Conservation (phyloP, 1,140 invertebrate species). For the Ostrea denselamellosa region DNA sequence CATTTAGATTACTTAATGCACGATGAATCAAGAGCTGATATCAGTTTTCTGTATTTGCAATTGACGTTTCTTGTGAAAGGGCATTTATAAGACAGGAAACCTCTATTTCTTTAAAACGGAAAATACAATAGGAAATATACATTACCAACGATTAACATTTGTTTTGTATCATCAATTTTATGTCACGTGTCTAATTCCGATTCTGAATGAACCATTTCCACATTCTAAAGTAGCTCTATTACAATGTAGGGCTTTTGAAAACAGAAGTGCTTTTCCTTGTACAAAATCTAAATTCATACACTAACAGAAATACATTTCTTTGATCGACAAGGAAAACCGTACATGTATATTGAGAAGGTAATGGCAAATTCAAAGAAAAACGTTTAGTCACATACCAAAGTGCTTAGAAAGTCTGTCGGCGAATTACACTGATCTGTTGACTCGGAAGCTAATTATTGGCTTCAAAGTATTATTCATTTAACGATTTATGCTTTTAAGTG, state of each 20-base stretch:
- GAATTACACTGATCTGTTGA: not conserved
- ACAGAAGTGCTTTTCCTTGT: slow-evolving; percentile 37
- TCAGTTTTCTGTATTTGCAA: no score
- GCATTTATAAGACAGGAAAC: not conserved
- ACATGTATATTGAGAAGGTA: not conserved
- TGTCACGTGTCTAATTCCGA: slow-evolving; percentile 39
- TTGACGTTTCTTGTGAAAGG: not conserved
- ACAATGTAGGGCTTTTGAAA: slow-evolving; percentile 20
- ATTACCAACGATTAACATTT: slow-evolving; percentile 13
- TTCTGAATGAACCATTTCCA: slow-evolving; percentile 37
- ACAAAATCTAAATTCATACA: slow-evolving; percentile 19
- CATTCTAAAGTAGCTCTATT: slow-evolving; percentile 15
- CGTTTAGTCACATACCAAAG: not conserved
- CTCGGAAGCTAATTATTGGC: not conserved
- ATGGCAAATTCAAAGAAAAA: not conserved
- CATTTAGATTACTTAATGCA: no score
- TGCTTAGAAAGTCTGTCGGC: not conserved
- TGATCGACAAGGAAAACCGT: not conserved
- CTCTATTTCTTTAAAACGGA: slow-evolving; percentile 30
- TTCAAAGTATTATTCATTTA: slow-evolving; percentile 3
- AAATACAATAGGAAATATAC: slow-evolving; percentile 37
- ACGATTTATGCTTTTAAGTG: not conserved
- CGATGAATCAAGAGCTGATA: no score
- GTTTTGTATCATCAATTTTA: not conserved
- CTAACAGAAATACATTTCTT: slow-evolving; percentile 3